phyloP scores from a whole-genome alignment of 2,888 invertebrate species.

The Drosophila helvetica region DNA sequence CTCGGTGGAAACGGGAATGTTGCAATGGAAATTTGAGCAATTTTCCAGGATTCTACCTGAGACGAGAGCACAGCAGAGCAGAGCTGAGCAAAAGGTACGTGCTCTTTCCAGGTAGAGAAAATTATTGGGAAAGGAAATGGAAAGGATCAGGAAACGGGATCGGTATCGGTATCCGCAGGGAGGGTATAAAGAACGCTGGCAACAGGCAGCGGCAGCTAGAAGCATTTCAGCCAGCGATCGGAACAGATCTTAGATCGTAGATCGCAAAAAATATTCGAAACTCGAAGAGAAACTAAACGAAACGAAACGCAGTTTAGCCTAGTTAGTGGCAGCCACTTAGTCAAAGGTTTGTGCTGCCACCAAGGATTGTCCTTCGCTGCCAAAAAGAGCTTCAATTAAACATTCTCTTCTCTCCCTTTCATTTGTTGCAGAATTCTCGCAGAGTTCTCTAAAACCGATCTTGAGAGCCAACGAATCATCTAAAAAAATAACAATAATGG shows the following conservation, averaged over 20 bases:
- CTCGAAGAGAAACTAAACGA: no score
- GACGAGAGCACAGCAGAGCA: neutral
- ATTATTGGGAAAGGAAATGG: neutral
- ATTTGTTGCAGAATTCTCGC: constrained; percentile 52
- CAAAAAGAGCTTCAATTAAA: constrained; percentile 4
- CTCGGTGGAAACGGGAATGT: constrained; percentile 41
- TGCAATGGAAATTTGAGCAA: constrained; percentile 48
- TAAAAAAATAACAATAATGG: constrained; percentile 68
- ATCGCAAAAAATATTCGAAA: constrained; percentile 57
- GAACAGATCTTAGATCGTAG: constrained; percentile 80
- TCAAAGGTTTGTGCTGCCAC: constrained; percentile 47
- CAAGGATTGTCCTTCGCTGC: neutral
- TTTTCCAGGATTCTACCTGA: constrained; percentile 59
- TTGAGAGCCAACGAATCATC: constrained; percentile 6
- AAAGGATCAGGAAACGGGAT: constrained; percentile 14
- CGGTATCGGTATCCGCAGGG: neutral
- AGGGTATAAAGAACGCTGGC: constrained; percentile 52
- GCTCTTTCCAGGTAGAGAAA: constrained; percentile 61
- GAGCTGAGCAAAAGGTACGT: constrained; percentile 6
- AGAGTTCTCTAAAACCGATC: constrained; percentile 59
- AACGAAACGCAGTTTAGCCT: constrained; percentile 27
- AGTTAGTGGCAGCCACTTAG: constrained; percentile 37
- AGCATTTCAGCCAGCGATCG: constrained; percentile 69
- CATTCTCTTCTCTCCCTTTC: neutral
- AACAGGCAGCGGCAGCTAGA: constrained; percentile 56